Evolutionary conservation across 2,888 invertebrate genomes (phyloP), one percentile per base, ranked within the genome.

Genomic region (Omphaloscelis lunosa): DNA sequence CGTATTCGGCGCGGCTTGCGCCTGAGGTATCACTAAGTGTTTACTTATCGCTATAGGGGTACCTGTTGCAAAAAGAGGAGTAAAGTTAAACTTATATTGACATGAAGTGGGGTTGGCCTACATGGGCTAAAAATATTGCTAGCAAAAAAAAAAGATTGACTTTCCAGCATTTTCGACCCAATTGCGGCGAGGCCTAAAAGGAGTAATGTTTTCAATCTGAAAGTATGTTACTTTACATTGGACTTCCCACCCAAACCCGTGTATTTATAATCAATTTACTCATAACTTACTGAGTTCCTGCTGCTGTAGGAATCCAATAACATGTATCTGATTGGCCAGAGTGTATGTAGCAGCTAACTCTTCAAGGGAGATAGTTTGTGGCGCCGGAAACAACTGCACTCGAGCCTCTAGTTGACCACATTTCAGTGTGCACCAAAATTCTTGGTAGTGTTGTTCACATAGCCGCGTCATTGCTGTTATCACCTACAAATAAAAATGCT

Each of bases 1-100:
- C 20, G 95, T 92, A 88, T 95, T 96, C 11, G 93, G 91, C 5
- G 92, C 92, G 9, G 91, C 77, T 90, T 96, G 97, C 39, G 97
- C 96, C 84, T 98, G 97, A 0, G 99, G 99, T 85, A 99, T 97
- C 12, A 99, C 97, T 80, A 99, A 97, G 94, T 99, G 99, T 59
- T 99, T 97, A 81, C 99, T 99, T 80, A 99, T 97, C 5, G 99
- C 98, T 91, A 99, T 98, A 5, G 99, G 99, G 77, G 99, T 99
- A 53, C 98, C 98, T 97, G 91, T 59, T 71, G 86, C 80, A 45
- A 82, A n/a, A 5, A 56, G 12, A 56, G 11, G n/a, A 56, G 12
- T n/a, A 56, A 56, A n/a, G 11, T 23, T 53, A 9, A 53, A 53
- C 56, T 56, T 1, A n/a, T n/a, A 56, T 56, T 5, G 5, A n/a